Base-by-base conservation (phyloP, 1,140 invertebrate species). In the Trachelipus rathkii region DNA sequence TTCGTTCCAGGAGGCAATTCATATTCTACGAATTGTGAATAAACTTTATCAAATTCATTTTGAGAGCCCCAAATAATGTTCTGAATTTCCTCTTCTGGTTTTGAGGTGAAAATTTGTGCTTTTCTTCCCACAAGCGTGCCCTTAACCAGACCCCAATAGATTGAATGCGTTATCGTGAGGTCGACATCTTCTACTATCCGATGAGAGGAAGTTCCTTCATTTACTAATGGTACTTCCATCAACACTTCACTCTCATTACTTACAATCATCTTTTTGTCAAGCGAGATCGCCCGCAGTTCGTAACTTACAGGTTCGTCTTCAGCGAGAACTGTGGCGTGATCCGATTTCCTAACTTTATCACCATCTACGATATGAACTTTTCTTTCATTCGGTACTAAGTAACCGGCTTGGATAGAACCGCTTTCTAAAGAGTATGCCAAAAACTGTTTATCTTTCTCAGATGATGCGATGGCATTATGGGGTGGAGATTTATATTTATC, bases 401-500 rank as follows among this genome's bases (percentile, higher is more conserved):
- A 81, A 0, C 80, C 80, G 0, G 80, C 77, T 24, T 79, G 72
- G 8, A 73, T 75, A 33, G 73, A 70, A 23, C 77, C 77, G 13
- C 76, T 73, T 21, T 81, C 71, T 13, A 66, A 44, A 23, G 53
- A 43, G 67, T 78, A 66, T 0, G 80, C 80, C 67, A 81, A 68
- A 70, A 77, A 78, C 0, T 73, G 44, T 6, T 75, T 23, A 10
- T 81, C 60, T 60, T 60, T 60, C 50, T 60, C 50, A 13, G 50
- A 60, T 0, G 76, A 74, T 1, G 77, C 72, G n/a, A 81, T 76
- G 15, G 77, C 80, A 43, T 81, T 81, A 44, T 78, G 75, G 0
- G 80, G 80, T 0, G 80, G 80, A 10, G 80, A 77, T 43, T 78
- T 44, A 73, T 81, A 81, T 21, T 78, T 73, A 66, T 81, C 80